phyloP scores from a whole-genome alignment of 2,888 invertebrate genomes.

The Iphiclides podalirius region DNA sequence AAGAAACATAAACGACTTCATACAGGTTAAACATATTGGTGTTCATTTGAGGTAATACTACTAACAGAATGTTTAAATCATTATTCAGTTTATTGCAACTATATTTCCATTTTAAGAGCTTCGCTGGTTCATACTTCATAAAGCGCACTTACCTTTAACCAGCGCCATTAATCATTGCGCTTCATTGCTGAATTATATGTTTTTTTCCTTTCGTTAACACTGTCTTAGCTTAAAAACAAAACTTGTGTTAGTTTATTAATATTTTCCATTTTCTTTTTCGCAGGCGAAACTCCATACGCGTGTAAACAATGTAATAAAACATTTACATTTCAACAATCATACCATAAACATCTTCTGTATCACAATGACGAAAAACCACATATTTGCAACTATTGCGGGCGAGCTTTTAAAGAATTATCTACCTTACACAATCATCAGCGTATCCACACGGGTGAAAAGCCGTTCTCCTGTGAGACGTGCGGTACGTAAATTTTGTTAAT shows the following conservation, averaged over 20 bases:
- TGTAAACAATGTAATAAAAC: conserved; percentile 90
- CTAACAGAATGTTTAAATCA: conserved; percentile 49
- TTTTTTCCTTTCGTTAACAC: no score
- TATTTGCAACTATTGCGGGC: conserved; percentile 86
- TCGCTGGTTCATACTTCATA: conserved; percentile 4
- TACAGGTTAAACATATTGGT: conserved; percentile 83
- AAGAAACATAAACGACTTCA: conserved; percentile 93
- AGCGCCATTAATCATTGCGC: conserved; percentile 20
- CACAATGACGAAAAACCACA: conserved; percentile 93
- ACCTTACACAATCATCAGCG: conserved; percentile 92
- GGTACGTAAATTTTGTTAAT: conserved; percentile 69
- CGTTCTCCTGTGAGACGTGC: conserved; percentile 92
- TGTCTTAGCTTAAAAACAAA: no score
- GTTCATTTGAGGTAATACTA: conserved; percentile 71
- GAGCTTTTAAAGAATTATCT: conserved; percentile 92
- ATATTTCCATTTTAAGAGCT: not conserved
- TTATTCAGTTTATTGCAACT: not conserved
- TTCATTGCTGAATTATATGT: conserved; percentile 7
- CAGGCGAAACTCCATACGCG: conserved; percentile 93
- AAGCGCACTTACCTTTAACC: conserved; percentile 20
- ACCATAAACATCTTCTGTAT: conserved; percentile 92
- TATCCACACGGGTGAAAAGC: conserved; percentile 92
- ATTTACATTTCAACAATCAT: conserved; percentile 94
- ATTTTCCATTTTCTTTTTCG: conserved; percentile 37
- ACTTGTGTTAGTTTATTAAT: no score